Evolutionary conservation across 2,888 invertebrate genomes (phyloP).

Genomic region (Synergus umbraculus): DNA sequence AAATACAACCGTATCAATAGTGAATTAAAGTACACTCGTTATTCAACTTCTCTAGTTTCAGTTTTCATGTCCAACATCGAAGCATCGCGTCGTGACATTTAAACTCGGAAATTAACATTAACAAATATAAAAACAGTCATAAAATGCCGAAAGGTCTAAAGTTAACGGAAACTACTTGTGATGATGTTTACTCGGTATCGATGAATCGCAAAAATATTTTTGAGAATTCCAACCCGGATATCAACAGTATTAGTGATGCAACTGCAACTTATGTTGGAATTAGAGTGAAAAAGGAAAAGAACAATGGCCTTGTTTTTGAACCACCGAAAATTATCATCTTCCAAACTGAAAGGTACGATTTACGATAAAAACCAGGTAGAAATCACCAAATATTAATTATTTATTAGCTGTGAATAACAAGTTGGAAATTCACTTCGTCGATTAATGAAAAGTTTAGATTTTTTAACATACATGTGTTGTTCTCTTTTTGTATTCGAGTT

Average conservation of each 20-base stretch:
- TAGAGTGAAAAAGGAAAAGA: background rate
- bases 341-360: background rate
- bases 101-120: too few relatives aligned
- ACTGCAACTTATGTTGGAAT: constrained; percentile 1
- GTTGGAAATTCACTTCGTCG: too few relatives aligned
- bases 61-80: background rate
- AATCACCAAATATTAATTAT: too few relatives aligned
- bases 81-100: background rate
- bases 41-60: background rate
- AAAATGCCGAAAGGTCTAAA: background rate
- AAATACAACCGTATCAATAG: background rate
- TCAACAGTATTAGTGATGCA: background rate
- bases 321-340: background rate
- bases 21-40: background rate
- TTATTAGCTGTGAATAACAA: too few relatives aligned
- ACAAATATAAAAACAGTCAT: background rate
- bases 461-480: too few relatives aligned
- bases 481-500: background rate
- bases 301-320: background rate
- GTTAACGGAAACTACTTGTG: background rate
- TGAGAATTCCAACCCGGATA: too few relatives aligned
- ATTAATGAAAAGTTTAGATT: too few relatives aligned
- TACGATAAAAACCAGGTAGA: background rate
- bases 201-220: too few relatives aligned
- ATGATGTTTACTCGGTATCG: background rate